A percentile compares a stretch with the other conserved stretches of the same genome.
Evolutionary conservation across 1,140 invertebrate genomes (phyloP).

Genomic region (Tetragonula clypearis): DNA sequence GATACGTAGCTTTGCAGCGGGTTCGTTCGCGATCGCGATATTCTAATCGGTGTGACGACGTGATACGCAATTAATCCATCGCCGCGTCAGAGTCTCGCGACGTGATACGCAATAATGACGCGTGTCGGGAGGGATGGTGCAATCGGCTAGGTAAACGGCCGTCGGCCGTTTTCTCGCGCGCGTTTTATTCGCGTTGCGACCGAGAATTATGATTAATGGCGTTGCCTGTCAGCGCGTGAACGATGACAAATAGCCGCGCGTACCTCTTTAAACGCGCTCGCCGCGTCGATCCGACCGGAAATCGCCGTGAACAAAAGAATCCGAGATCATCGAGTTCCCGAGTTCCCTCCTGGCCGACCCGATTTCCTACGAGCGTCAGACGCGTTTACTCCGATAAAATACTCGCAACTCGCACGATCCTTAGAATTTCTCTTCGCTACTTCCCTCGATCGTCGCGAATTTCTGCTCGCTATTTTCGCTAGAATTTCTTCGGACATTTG

Average conservation of each 20-base stretch:
- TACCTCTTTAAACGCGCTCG: slow-evolving; percentile 63
- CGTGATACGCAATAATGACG: slow-evolving; percentile 65
- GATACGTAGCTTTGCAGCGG: slow-evolving; percentile 1
- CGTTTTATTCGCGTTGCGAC: background rate
- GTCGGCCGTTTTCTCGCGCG: background rate
- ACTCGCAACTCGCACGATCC: no score
- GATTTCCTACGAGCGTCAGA: background rate
- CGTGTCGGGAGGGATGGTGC: slow-evolving; percentile 55
- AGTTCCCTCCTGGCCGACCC: slow-evolving; percentile 36
- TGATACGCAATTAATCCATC: slow-evolving; percentile 76
- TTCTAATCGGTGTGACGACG: slow-evolving; percentile 70
- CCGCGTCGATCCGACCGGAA: slow-evolving; percentile 69
- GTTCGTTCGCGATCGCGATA: slow-evolving; percentile 53
- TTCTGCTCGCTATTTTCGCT: no score
- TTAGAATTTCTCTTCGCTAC: no score
- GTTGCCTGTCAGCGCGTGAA: slow-evolving; percentile 72
- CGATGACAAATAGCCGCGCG: slow-evolving; percentile 71
- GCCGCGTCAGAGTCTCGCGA: slow-evolving; percentile 57
- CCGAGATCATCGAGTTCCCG: slow-evolving; percentile 27
- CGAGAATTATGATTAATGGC: slow-evolving; percentile 70
- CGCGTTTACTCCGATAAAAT: no score
- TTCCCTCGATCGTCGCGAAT: no score
- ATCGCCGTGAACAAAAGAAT: slow-evolving; percentile 23
- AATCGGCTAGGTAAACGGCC: background rate
- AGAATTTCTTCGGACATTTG: no score